phyloP scores from a whole-genome alignment of 2,797 vertebrate genomes.

The Phoxinus dragarum region DNA sequence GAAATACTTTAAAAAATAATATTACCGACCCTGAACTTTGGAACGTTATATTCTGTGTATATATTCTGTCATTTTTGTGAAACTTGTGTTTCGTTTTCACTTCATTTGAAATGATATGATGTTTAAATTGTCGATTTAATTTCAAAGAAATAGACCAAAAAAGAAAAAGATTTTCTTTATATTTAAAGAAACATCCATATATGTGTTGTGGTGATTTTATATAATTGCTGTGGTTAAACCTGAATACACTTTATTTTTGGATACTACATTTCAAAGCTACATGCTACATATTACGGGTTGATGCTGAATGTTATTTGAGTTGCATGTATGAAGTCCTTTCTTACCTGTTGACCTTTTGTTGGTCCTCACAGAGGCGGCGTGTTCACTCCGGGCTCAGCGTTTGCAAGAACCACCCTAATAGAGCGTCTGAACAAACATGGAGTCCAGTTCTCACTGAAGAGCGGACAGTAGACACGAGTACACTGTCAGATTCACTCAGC shows the following conservation, averaged over 20 bases:
- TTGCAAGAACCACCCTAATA: constrained; percentile 84
- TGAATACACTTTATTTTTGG: background rate
- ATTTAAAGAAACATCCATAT: background rate
- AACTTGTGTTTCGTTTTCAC: background rate
- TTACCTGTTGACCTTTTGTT: background rate
- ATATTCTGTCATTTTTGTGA: background rate
- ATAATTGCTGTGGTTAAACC: background rate
- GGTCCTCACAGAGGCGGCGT: constrained; percentile 78
- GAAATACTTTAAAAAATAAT: background rate
- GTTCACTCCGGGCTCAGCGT: constrained; percentile 88
- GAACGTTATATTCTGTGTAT: background rate
- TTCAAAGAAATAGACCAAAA: background rate
- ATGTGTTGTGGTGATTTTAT: background rate
- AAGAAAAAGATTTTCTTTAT: background rate
- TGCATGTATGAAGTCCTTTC: background rate
- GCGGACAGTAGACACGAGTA: constrained; percentile 51
- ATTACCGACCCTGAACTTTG: background rate
- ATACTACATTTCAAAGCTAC: background rate
- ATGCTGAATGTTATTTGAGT: background rate
- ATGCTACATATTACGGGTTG: background rate
- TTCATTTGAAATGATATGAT: background rate
- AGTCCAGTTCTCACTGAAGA: constrained; percentile 84
- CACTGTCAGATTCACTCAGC: background rate
- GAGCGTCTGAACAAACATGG: constrained; percentile 82
- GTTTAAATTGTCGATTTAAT: background rate